Percentiles rank a stretch among this genome's conserved stretches.
Conservation (phyloP, 2,113 vertebrate species). For the Tachysurus fulvidraco region DNA sequence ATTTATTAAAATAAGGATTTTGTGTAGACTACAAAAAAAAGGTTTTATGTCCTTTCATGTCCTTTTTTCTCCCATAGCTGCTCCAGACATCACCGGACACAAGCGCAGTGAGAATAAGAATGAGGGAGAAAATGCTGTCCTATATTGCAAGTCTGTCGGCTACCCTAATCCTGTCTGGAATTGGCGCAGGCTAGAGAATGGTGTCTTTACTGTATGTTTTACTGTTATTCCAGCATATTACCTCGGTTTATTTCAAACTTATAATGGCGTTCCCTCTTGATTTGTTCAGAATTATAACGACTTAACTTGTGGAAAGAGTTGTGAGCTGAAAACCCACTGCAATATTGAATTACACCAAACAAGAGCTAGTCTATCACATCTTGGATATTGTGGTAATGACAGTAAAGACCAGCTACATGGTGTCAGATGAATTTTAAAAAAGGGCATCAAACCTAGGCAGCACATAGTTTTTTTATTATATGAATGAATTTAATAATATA, state of each 20-base stretch:
- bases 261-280: background rate
- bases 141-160: conserved; percentile 94
- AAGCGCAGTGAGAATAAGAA: conserved; percentile 97
- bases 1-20: conserved; percentile 16
- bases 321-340: background rate
- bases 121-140: conserved; percentile 85
- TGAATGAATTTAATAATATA: no score
- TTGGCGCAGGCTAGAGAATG: conserved; percentile 84
- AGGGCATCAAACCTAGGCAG: background rate
- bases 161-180: conserved; percentile 89
- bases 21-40: background rate
- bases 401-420: background rate
- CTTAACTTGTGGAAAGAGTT: background rate
- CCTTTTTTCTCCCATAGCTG: conserved; percentile 69
- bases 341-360: background rate
- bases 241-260: background rate
- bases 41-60: background rate
- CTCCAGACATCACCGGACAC: conserved; percentile 88
- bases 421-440: background rate
- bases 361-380: background rate
- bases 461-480: background rate
- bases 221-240: background rate
- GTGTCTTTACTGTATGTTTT: conserved; percentile 73
- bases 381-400: no score
- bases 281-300: background rate